Evolutionary conservation across 2,888 invertebrate species (phyloP).

Genomic region (Agrochola lota): DNA sequence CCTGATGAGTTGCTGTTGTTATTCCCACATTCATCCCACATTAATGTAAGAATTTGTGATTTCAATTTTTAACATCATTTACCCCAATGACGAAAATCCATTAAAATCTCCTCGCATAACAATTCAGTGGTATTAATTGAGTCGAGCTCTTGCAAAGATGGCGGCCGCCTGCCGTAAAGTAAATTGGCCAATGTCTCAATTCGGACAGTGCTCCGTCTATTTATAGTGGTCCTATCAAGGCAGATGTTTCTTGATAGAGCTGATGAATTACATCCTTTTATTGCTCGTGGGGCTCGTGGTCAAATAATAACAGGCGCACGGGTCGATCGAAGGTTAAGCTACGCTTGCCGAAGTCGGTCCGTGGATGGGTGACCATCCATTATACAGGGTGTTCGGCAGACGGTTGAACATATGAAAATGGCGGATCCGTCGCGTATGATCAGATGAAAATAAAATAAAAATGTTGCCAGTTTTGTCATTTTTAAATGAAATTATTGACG

Average conservation of each 20-base stretch:
- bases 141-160: slow-evolving; percentile 58
- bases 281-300: slow-evolving; percentile 19
- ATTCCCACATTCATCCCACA: not conserved
- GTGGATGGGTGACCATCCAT: not conserved
- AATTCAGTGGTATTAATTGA: slow-evolving; percentile 62
- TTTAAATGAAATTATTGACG: too few species aligned
- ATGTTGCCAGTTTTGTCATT: too few species aligned
- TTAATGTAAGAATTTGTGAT: not conserved
- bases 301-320: not conserved
- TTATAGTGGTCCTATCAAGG: slow-evolving; percentile 63
- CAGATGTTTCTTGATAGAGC: slow-evolving; percentile 54
- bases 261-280: slow-evolving; percentile 62
- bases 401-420: too few species aligned
- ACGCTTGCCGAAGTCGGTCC: not conserved
- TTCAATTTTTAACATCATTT: not conserved
- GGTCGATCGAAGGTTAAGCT: not conserved
- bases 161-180: slow-evolving; percentile 70
- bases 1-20: slow-evolving; percentile 3
- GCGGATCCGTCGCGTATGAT: too few species aligned
- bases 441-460: too few species aligned
- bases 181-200: slow-evolving; percentile 78
- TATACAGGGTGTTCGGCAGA: too few species aligned
- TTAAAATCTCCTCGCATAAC: slow-evolving; percentile 57
- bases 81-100: slow-evolving; percentile 6
- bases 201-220: slow-evolving; percentile 69